Evolutionary conservation across 2,113 vertebrate species (phyloP), one percentile per base, ranked within the genome.

Genomic region (Pelecanus crispus): DNA sequence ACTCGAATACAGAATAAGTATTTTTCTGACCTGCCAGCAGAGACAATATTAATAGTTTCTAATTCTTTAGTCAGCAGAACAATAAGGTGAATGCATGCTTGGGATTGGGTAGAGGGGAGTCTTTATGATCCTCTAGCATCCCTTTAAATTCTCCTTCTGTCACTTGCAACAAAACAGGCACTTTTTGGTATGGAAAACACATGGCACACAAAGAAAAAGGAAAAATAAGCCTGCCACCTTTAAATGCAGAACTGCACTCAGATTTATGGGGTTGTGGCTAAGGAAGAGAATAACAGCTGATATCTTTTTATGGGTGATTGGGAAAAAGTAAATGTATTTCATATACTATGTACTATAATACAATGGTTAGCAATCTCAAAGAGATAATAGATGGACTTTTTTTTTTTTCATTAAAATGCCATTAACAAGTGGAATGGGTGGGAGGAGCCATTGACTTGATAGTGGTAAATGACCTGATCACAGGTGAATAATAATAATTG

Each of bases 1-100:
- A 9, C 75, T 90, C 0, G 5, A 21, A 81, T 90, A 91, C 73
- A 84, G 93, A 91, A 93, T 77, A 95, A 97, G 97, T 97, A 92
- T 97, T 97, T 97, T 97, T 89, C 94, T 95, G 91, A 87, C 92
- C 96, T 97, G 96, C 87, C 95, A 94, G 92, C 79, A 88, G 53
- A 95, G 87, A 79, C 95, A 95, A 94, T 97, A 96, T 97, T 94
- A 97, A 96, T 95, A 97, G 94, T 95, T 97, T 94, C 95, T 96
- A 96, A 94, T 95, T 94, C 93, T 97, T 96, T 90, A 97, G 94
- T 96, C 96, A 95, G 94, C 96, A 94, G 93, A 95, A 97, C 93
- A 95, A 87, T 90, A 71, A 93, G 75, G 93, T 2, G 1, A 92
- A 92, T 63, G 75, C 63, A 28, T 82, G 85, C 74, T 55, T 52